Evolutionary conservation across 2,113 vertebrate species (phyloP).

Genomic region (Aspidoscelis tigris): DNA sequence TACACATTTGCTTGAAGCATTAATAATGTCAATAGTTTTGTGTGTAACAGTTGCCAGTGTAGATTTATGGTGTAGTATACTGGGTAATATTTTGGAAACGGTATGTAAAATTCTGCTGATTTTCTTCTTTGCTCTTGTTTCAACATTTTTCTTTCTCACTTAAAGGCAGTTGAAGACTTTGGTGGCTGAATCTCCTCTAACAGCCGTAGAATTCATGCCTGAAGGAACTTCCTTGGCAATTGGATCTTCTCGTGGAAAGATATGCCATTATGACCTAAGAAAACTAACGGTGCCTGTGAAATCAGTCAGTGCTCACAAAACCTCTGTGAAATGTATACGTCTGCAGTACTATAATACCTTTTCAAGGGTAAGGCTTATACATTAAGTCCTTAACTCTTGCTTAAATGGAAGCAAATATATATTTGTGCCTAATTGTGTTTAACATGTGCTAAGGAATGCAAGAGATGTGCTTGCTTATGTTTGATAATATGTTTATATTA

Average conservation of each 20-base stretch:
- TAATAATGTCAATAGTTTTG: neutral
- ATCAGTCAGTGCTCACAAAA: slow-evolving; percentile 89
- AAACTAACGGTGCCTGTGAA: slow-evolving; percentile 88
- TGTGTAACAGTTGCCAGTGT: neutral
- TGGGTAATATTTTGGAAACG: slow-evolving; percentile 4
- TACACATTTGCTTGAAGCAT: neutral
- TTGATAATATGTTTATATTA: neutral
- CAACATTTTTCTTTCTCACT: slow-evolving; percentile 31
- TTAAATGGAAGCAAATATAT: neutral
- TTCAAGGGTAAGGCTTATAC: slow-evolving; percentile 80
- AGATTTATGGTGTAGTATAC: neutral
- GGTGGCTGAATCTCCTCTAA: slow-evolving; percentile 88
- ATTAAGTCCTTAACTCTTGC: neutral
- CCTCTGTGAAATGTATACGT: slow-evolving; percentile 91
- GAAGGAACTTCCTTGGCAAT: slow-evolving; percentile 91
- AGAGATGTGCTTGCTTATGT: neutral
- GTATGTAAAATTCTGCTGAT: neutral
- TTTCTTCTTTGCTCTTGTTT: neutral
- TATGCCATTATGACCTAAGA: slow-evolving; percentile 94
- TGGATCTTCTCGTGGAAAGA: slow-evolving; percentile 92
- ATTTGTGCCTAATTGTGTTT: neutral
- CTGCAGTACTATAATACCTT: slow-evolving; percentile 82
- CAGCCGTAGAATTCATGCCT: slow-evolving; percentile 90
- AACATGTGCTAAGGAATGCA: neutral
- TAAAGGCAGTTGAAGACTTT: slow-evolving; percentile 84